A percentile compares a stretch with the other conserved stretches of the same genome.
Evolutionary conservation across 2,888 invertebrate genomes (phyloP).

Genomic region (Drosophila yooni): DNA sequence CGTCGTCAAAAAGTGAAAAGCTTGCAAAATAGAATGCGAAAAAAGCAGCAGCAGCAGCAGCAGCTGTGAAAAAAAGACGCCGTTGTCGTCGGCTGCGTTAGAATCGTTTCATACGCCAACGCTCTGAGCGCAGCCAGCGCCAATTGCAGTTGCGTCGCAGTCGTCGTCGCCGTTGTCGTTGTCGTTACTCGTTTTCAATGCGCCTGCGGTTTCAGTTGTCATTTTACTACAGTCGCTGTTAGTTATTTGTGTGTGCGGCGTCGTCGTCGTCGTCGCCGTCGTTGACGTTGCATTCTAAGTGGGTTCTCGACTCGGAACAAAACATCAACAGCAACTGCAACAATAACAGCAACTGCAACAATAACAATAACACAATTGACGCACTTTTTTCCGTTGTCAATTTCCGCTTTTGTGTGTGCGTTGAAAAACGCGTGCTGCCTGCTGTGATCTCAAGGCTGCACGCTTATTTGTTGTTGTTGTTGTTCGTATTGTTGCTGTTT

Average conservation of each 20-base stretch:
- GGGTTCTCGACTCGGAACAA: constrained; percentile 37
- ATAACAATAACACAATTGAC: constrained; percentile 31
- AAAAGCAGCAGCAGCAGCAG: constrained; percentile 4
- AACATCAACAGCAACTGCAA: constrained; percentile 44
- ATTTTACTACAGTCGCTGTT: constrained; percentile 79
- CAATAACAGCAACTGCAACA: constrained; percentile 33
- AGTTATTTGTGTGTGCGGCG: constrained; percentile 78
- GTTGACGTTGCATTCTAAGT: constrained; percentile 72
- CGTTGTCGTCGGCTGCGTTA: constrained; percentile 46
- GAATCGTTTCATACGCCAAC: constrained; percentile 51
- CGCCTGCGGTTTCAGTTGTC: constrained; percentile 78
- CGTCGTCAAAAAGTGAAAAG: constrained; percentile 70
- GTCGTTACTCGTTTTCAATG: constrained; percentile 75
- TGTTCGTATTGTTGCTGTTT: constrained; percentile 9
- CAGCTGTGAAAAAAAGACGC: constrained; percentile 12
- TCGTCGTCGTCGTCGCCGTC: constrained; percentile 55
- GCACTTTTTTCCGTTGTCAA: constrained; percentile 14
- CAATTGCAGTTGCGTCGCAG: constrained; percentile 43
- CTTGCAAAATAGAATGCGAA: constrained; percentile 56
- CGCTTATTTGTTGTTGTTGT: constrained; percentile 34
- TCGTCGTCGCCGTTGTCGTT: constrained; percentile 33
- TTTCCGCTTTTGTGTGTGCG: constrained; percentile 32
- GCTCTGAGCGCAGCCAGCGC: constrained; percentile 40
- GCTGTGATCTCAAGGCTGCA: constrained; percentile 60
- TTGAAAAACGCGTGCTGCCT: constrained; percentile 39